Conservation (phyloP, 2,888 invertebrate species). For the Kryphioiulus occultus region DNA sequence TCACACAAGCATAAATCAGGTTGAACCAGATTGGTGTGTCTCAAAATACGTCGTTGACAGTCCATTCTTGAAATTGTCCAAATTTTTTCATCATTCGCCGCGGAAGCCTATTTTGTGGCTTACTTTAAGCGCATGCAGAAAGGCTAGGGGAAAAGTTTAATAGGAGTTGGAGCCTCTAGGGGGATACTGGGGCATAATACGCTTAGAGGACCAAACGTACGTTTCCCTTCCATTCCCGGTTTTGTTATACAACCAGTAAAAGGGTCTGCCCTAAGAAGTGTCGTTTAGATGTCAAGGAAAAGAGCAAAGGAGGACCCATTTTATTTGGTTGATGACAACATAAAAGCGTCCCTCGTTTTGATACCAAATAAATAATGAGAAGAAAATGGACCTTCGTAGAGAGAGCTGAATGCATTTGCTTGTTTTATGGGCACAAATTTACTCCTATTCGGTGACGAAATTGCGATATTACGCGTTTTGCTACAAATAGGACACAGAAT, state of each 20-base stretch:
- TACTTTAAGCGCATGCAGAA: background rate
- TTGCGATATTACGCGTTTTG: background rate
- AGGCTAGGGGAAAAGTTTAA: background rate
- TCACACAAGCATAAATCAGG: no score
- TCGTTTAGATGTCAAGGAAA: conserved; percentile 14
- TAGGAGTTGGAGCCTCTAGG: background rate
- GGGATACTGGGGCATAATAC: background rate
- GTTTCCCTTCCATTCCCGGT: background rate
- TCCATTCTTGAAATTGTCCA: background rate
- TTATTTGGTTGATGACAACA: conserved; percentile 18
- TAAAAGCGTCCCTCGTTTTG: background rate
- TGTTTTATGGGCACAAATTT: conserved; percentile 19
- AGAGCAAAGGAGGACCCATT: background rate
- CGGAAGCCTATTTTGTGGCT: background rate
- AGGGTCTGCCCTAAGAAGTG: background rate
- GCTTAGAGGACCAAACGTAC: background rate
- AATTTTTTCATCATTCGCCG: background rate
- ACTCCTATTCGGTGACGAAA: background rate
- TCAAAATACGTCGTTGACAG: no score
- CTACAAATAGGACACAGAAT: background rate
- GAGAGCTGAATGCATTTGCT: conserved; percentile 22
- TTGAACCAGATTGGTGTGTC: no score
- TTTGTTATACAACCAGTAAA: background rate
- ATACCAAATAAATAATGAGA: conserved; percentile 31
- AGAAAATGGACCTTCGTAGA: background rate